Percentiles rank a stretch among this genome's conserved stretches.
These are phyloP conservation scores for Thunnus albacares DNA, from an alignment of 2,797 vertebrate species.

Conservation along the genomic window DNA sequence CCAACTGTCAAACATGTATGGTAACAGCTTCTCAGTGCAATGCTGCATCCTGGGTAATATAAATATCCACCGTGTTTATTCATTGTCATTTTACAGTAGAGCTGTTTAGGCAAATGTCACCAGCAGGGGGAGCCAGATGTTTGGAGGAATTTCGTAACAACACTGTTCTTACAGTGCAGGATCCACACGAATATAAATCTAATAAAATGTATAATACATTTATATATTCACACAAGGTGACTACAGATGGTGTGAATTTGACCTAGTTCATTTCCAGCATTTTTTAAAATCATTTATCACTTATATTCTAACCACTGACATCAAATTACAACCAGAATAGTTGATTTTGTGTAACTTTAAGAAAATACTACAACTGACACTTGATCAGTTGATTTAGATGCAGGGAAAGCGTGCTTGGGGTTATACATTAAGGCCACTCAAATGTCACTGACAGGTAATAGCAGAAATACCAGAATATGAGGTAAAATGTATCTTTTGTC, in stretches of 20 bases:
- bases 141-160: background rate
- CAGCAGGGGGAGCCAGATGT: slow-evolving; percentile 50
- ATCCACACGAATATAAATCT: background rate
- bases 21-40: background rate
- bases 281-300: background rate
- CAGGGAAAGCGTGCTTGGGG: background rate
- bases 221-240: background rate
- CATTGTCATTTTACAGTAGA: background rate
- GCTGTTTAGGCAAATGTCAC: slow-evolving; percentile 10
- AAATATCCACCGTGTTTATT: background rate
- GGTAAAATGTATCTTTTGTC: background rate
- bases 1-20: background rate
- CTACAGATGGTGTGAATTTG: background rate
- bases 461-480: background rate
- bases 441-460: background rate
- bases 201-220: too few relatives aligned
- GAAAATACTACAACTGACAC: background rate
- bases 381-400: background rate
- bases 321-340: background rate
- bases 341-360: background rate
- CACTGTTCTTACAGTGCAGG: background rate
- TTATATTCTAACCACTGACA: background rate
- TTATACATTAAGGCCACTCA: background rate
- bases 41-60: background rate
- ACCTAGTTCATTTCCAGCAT: background rate